Evolutionary conservation across 2,888 invertebrate genomes (phyloP).

Genomic region (Agrotis exclamationis): DNA sequence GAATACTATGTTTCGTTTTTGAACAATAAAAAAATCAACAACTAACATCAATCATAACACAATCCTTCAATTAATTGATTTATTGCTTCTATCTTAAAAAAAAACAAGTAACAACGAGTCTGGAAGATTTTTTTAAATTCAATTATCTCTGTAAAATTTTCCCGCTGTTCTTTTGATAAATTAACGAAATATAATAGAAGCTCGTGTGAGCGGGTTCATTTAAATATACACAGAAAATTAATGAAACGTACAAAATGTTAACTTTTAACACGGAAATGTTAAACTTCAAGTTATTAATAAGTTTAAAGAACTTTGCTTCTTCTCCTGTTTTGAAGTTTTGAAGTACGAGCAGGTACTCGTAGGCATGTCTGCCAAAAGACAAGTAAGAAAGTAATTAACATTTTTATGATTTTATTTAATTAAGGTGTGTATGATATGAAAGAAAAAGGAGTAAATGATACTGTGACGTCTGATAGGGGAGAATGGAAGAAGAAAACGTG

Average conservation of each 20-base stretch:
- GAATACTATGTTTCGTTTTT: too few species aligned
- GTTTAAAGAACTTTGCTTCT: conserved; percentile 58
- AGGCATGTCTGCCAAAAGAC: conserved; percentile 48
- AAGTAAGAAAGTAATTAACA: conserved; percentile 57
- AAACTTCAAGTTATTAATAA: conserved; percentile 69
- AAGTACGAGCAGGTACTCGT: too few species aligned
- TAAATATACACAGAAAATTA: conserved; percentile 47
- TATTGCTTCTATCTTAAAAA: too few species aligned
- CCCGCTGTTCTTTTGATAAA: conserved; percentile 7
- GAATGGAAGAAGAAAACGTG: too few species aligned
- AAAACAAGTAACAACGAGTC: too few species aligned
- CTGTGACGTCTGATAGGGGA: too few species aligned
- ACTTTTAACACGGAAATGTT: conserved; percentile 58
- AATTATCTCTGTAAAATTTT: neutral
- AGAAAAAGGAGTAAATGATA: too few species aligned
- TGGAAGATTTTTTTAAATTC: neutral
- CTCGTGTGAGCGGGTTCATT: neutral
- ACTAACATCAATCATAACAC: too few species aligned
- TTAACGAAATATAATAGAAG: neutral
- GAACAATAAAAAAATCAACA: too few species aligned
- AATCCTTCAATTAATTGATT: too few species aligned
- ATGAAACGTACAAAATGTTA: conserved; percentile 61
- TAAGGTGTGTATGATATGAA: too few species aligned
- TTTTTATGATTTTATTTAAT: conserved; percentile 62
- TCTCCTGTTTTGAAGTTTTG: conserved; percentile 41